Base-by-base conservation (phyloP, 1,140 invertebrate species). In the Ips nitidus region DNA sequence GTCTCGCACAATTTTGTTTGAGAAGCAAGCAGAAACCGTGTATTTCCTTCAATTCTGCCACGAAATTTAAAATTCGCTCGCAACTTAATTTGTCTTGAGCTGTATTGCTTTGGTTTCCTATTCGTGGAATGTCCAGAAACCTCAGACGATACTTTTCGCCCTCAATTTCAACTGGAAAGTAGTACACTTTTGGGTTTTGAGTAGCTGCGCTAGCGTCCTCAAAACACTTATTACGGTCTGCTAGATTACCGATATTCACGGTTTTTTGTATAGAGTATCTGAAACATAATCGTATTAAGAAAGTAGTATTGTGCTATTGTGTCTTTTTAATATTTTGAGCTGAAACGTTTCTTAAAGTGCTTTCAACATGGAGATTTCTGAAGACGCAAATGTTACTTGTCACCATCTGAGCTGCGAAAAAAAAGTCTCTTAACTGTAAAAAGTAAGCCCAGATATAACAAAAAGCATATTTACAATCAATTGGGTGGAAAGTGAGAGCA, bases 41-140 rank as follows among this genome's bases (percentile, higher is more conserved):
- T 4, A 79, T 43, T 41, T 76, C 41, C 7, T 74, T 39, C n/a
- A 77, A 66, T 59, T 71, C 61, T 2, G 56, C 53, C 6, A 79
- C 71, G 56, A 74, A 79, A n/a, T 70, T 65, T n/a, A 79, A 63
- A 58, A 79, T 74, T 55, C 76, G 72, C 57, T 79, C 76, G 52
- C 76, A 74, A 58, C 78, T 79, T 40, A 70, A 65, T 52, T 73
- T 70, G 57, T 79, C 77, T 61, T 77, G 74, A 8, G 69, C 70
- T 4, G 75, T 70, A 4, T 76, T 76, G 40, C 76, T 55, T 3
- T 71, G 57, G 60, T 78, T 76, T 5, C 73, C 76, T 60, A 76
- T 75, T 67, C 77, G 76, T 1, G 77, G 77, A 6, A 75, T 77
- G 66, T 79, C 77, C 41, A 79, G 78, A 36, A 79, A 62, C 22